These are phyloP conservation scores for Brachypodius melanocephalos DNA, from an alignment of 2,113 vertebrate genomes.

Conservation along the genomic window DNA sequence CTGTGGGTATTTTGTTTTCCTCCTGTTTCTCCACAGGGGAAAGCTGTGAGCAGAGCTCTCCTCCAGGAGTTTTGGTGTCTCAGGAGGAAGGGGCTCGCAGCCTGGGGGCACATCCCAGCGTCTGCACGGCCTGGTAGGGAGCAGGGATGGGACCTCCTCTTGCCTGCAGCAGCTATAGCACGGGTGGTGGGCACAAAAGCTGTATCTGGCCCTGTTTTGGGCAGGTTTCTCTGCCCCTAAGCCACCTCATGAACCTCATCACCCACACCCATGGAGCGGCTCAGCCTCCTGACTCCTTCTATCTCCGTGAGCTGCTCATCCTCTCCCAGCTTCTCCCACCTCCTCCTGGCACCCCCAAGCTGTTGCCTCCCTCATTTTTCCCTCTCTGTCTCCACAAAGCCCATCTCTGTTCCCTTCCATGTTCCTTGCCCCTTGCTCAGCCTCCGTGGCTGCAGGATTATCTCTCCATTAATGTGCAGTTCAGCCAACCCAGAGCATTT, in stretches of 20 bases:
- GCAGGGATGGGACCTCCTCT: background rate
- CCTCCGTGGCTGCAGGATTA: background rate
- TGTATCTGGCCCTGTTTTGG: background rate
- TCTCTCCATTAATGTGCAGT: background rate
- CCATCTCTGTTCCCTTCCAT: background rate
- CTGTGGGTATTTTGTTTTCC: background rate
- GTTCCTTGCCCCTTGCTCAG: background rate
- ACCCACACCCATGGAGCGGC: rapidly evolving
- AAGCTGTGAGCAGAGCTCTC: background rate
- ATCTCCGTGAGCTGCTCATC: rapidly evolving
- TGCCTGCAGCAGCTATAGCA: background rate
- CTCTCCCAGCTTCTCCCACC: background rate
- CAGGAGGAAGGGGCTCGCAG: background rate
- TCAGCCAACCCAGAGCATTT: background rate
- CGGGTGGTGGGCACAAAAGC: background rate
- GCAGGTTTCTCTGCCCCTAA: background rate
- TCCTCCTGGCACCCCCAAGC: background rate
- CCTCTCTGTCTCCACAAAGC: background rate
- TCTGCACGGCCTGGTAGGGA: rapidly evolving
- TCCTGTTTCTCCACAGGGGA: background rate
- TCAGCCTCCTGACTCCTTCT: background rate
- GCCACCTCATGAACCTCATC: background rate
- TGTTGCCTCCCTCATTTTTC: background rate
- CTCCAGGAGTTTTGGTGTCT: background rate
- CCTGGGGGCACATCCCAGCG: rapidly evolving